Percentiles rank a stretch among this genome's conserved stretches.
These are phyloP conservation scores for Tenrec ecaudatus DNA, from an alignment of 2,113 vertebrate genomes.

Conservation along the genomic window DNA sequence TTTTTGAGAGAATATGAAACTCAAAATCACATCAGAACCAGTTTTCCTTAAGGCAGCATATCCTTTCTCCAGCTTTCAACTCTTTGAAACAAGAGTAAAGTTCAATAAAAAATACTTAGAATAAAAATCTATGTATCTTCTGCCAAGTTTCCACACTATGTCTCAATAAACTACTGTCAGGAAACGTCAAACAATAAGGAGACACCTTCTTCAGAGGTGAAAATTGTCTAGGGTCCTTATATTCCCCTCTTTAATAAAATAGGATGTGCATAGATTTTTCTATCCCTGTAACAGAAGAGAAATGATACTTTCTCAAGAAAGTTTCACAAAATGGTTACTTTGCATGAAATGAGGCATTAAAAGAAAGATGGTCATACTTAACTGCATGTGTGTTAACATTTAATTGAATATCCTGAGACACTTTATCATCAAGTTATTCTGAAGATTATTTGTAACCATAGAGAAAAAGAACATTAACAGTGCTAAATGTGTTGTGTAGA, in stretches of 20 bases:
- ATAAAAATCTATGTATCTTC: constrained; percentile 7
- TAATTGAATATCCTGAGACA: constrained; percentile 17
- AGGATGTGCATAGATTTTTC: background rate
- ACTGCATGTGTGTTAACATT: constrained; percentile 23
- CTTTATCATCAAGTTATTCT: constrained; percentile 50
- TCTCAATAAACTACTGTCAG: constrained; percentile 51
- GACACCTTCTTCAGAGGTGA: constrained; percentile 30
- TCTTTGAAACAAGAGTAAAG: constrained; percentile 29
- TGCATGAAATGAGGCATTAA: constrained; percentile 42
- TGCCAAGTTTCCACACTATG: constrained; percentile 52
- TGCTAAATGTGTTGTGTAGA: background rate
- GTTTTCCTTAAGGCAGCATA: background rate
- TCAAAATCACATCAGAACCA: background rate
- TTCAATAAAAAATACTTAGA: constrained; percentile 44
- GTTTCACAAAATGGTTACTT: constrained; percentile 51
- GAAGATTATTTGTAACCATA: constrained; percentile 41
- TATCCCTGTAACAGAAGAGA: background rate
- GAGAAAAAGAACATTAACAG: constrained; percentile 42
- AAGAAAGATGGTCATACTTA: constrained; percentile 14
- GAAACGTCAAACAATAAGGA: constrained; percentile 62
- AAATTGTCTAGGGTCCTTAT: constrained; percentile 44
- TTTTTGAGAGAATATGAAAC: constrained; percentile 15
- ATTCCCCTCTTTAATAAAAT: background rate
- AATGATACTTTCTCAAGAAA: constrained; percentile 41
- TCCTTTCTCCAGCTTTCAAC: background rate